phyloP scores from a whole-genome alignment of 2,113 vertebrate species.

The Ploceus nigricollis region DNA sequence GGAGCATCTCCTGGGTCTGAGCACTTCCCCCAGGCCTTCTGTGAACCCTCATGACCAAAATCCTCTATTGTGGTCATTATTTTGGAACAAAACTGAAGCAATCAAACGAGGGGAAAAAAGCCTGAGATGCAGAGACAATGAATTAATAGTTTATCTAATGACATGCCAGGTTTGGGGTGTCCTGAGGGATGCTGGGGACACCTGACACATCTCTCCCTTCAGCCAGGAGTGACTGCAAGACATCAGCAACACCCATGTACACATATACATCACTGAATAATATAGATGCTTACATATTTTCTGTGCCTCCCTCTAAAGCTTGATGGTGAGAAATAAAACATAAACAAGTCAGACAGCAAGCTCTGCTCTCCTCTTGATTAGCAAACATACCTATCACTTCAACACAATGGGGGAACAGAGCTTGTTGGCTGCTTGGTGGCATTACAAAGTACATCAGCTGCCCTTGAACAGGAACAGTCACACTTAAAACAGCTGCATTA shows the following conservation, averaged over 20 bases:
- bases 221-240: not conserved
- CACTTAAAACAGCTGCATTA: constrained; percentile 47
- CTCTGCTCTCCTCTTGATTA: constrained; percentile 65
- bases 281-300: constrained; percentile 37
- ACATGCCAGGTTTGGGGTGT: not conserved
- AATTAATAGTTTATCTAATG: not conserved
- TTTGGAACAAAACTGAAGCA: not conserved
- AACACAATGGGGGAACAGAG: constrained; percentile 54
- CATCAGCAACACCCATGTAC: not conserved
- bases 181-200: not conserved
- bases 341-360: constrained; percentile 66
- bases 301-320: constrained; percentile 50
- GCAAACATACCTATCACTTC: constrained; percentile 65
- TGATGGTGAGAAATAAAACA: constrained; percentile 61
- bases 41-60: not conserved
- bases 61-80: not conserved
- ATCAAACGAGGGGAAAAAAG: accelerated
- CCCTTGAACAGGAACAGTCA: constrained; percentile 48
- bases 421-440: constrained; percentile 30
- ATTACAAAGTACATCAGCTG: constrained; percentile 61
- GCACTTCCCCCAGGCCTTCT: not conserved
- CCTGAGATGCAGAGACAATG: not conserved
- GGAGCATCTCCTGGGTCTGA: not conserved
- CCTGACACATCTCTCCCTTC: not conserved
- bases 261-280: constrained; percentile 11